Conservation (phyloP, 37 sponge, comb jelly and placozoan genomes). For the Beroe forskalii region DNA sequence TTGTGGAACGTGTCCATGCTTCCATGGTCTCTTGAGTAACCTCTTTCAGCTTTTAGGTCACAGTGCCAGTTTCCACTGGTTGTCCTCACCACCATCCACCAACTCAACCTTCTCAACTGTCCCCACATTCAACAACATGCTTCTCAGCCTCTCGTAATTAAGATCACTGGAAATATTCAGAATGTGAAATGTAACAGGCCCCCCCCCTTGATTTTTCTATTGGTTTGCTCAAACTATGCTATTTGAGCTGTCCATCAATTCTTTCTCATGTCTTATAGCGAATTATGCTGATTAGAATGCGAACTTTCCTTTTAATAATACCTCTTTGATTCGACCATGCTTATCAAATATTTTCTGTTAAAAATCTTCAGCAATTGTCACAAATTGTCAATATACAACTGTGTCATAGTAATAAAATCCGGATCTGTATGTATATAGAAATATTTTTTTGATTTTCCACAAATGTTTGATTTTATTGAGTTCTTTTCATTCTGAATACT, state of each 20-base stretch:
- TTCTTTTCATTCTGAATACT: no score
- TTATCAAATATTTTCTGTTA: background rate
- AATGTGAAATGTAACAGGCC: conserved; percentile 34
- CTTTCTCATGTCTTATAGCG: conserved; percentile 38
- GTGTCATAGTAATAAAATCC: conserved; percentile 40
- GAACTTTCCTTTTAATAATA: conserved; percentile 51
- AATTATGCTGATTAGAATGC: conserved; percentile 31
- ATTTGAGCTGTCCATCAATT: background rate
- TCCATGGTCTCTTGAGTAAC: conserved; percentile 7
- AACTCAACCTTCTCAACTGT: conserved; percentile 6
- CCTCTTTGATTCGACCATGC: conserved; percentile 56
- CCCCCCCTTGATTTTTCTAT: background rate
- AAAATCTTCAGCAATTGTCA: conserved; percentile 59
- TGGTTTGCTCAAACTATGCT: conserved; percentile 2
- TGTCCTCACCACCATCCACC: conserved; percentile 37
- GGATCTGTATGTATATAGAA: background rate
- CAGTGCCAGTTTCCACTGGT: conserved; percentile 27
- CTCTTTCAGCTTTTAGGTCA: conserved; percentile 58
- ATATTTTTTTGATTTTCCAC: no score
- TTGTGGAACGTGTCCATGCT: conserved; percentile 4
- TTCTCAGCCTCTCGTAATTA: conserved; percentile 33
- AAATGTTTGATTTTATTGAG: no score
- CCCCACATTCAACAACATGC: background rate
- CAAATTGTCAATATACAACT: conserved; percentile 52
- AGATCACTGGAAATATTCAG: background rate